A percentile compares a stretch with the other conserved stretches of the same genome.
phyloP scores from a whole-genome alignment of 2,888 invertebrate species.

The Ennomos quercinarius region DNA sequence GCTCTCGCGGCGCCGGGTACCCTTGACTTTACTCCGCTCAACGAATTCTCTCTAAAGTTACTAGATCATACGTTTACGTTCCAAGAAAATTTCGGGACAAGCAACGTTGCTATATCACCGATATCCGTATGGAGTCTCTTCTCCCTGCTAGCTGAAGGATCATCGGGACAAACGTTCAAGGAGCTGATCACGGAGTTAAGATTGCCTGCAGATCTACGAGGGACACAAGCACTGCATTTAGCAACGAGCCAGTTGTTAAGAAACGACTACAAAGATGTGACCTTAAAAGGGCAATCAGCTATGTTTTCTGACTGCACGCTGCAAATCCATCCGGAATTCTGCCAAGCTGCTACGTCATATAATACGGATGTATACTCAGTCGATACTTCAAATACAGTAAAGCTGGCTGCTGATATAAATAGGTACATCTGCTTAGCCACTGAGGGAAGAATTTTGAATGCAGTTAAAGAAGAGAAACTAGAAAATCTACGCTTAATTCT shows the following conservation, averaged over 20 bases:
- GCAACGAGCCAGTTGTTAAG: constrained; percentile 61
- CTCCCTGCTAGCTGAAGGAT: constrained; percentile 73
- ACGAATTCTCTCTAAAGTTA: constrained; percentile 69
- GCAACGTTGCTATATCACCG: constrained; percentile 72
- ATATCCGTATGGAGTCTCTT: constrained; percentile 77
- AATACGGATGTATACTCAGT: constrained; percentile 83
- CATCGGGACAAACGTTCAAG: constrained; percentile 70
- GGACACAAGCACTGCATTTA: constrained; percentile 68
- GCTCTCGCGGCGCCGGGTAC: constrained; percentile 56
- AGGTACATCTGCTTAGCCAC: constrained; percentile 88
- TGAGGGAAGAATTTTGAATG: constrained; percentile 87
- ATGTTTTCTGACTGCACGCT: constrained; percentile 68
- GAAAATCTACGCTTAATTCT: constrained; percentile 84
- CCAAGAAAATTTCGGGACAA: constrained; percentile 69
- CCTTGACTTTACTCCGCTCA: constrained; percentile 62
- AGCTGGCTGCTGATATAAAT: constrained; percentile 87
- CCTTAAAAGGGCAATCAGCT: constrained; percentile 63
- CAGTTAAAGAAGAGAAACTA: constrained; percentile 81
- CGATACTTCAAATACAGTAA: constrained; percentile 81
- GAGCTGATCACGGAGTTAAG: constrained; percentile 67
- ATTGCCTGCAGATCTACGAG: constrained; percentile 64
- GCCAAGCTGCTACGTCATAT: constrained; percentile 74
- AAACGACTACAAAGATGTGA: constrained; percentile 61
- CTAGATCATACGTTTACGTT: constrained; percentile 70
- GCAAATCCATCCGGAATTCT: constrained; percentile 71